A percentile compares a stretch with the other conserved stretches of the same genome.
Conservation (phyloP, 2,113 vertebrate species). For the Anhinga anhinga region DNA sequence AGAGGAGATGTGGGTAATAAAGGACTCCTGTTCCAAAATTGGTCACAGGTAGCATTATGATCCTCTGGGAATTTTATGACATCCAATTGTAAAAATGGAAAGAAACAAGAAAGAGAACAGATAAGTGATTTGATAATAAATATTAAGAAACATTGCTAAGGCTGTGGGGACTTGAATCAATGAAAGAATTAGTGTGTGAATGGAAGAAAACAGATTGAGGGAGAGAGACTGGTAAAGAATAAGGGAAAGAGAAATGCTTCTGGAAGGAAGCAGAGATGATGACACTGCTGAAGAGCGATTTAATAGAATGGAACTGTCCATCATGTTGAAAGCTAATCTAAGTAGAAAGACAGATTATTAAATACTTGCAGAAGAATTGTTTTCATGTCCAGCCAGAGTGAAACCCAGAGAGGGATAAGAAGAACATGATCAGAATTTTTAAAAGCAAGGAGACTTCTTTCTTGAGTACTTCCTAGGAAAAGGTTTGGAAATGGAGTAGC, state of each 20-base stretch:
- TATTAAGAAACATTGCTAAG: neutral
- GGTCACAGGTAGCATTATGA: neutral
- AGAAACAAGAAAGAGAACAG: neutral
- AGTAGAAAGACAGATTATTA: constrained; percentile 17
- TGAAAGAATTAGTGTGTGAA: neutral
- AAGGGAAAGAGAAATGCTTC: neutral
- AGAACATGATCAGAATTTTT: neutral
- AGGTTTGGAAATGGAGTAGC: neutral
- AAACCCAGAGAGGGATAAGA: neutral
- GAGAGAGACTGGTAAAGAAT: neutral
- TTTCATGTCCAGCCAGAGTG: neutral
- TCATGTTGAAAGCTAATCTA: constrained; percentile 23
- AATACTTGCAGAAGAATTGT: constrained; percentile 21
- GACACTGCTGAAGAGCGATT: neutral
- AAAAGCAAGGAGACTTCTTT: neutral
- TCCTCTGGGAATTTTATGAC: neutral
- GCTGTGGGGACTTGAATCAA: neutral
- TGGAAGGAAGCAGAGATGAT: neutral
- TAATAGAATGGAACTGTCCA: neutral
- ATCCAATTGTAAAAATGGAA: neutral
- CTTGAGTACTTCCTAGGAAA: neutral
- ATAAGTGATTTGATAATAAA: neutral
- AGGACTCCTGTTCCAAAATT: neutral
- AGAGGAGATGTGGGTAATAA: neutral
- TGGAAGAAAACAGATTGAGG: neutral